Evolutionary conservation across 1,140 invertebrate genomes (phyloP).

Genomic region (Drosophila pseudoananassae): DNA sequence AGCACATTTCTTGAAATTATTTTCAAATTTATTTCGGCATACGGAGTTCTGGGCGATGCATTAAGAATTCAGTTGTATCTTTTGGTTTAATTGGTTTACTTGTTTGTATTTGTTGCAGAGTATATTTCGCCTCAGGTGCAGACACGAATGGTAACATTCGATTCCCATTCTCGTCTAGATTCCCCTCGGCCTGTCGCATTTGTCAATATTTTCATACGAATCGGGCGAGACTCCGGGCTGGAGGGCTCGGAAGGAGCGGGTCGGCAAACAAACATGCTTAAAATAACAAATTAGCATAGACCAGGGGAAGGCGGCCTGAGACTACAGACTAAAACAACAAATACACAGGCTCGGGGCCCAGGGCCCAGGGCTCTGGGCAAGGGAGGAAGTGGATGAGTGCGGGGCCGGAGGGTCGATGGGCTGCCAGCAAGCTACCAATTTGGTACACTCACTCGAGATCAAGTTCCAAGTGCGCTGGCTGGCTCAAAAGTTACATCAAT

Average conservation of each 20-base stretch:
- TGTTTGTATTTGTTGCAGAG: constrained; percentile 63
- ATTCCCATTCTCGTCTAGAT: not conserved
- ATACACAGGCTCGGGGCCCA: constrained; percentile 13
- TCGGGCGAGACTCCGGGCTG: constrained; percentile 17
- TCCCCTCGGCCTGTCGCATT: constrained; percentile 40
- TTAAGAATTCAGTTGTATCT: constrained; percentile 76
- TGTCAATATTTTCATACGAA: constrained; percentile 72
- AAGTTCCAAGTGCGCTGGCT: constrained; percentile 28
- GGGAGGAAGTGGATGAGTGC: not conserved
- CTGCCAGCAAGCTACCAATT: constrained; percentile 49
- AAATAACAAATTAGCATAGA: constrained; percentile 83
- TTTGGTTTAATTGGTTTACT: constrained; percentile 77
- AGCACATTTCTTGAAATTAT: constrained; percentile 10
- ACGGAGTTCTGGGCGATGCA: constrained; percentile 30
- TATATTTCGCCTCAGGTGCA: constrained; percentile 68
- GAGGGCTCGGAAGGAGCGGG: constrained; percentile 8
- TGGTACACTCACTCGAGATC: constrained; percentile 59
- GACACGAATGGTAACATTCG: constrained; percentile 30
- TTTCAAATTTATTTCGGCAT: constrained; percentile 36
- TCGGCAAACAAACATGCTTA: constrained; percentile 79
- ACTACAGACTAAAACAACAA: constrained; percentile 54
- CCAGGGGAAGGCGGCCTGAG: constrained; percentile 25
- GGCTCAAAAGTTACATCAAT: constrained; percentile 69
- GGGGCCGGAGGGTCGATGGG: constrained; percentile 7
- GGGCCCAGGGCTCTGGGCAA: not conserved